Evolutionary conservation across 1,140 invertebrate species (phyloP).

Genomic region (Drosophila sp.): DNA sequence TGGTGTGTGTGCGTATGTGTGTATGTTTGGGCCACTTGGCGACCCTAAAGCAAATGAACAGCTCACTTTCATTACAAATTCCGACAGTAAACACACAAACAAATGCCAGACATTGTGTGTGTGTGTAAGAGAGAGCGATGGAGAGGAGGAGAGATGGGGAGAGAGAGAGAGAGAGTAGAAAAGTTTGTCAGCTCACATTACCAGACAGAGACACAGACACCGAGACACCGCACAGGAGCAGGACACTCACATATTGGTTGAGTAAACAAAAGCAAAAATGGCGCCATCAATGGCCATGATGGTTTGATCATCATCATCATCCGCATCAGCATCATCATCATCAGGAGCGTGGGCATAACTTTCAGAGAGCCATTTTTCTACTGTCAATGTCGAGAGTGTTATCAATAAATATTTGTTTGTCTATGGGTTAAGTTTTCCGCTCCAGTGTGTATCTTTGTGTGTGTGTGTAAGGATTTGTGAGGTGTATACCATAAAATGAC

Average conservation of each 20-base stretch:
- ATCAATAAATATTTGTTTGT: constrained; percentile 58
- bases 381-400: constrained; percentile 51
- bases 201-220: constrained; percentile 38
- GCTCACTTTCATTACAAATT: constrained; percentile 80
- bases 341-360: constrained; percentile 37
- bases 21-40: constrained; percentile 58
- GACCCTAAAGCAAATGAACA: constrained; percentile 79
- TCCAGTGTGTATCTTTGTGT: constrained; percentile 19
- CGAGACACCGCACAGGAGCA: constrained; percentile 26
- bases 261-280: constrained; percentile 73
- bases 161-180: constrained; percentile 17
- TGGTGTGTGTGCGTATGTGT: not conserved
- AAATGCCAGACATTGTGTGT: constrained; percentile 31
- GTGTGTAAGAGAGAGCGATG: not conserved
- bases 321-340: constrained; percentile 22
- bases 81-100: constrained; percentile 73
- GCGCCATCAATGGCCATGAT: constrained; percentile 71
- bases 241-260: constrained; percentile 48
- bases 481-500: constrained; percentile 49
- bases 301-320: constrained; percentile 41
- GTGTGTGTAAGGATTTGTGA: constrained; percentile 41
- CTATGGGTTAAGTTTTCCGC: constrained; percentile 23
- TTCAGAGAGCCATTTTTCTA: constrained; percentile 46
- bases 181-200: constrained; percentile 78
- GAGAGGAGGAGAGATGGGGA: not conserved